phyloP scores from a whole-genome alignment of 2,888 invertebrate genomes.

The Lacanobia wlatinum region DNA sequence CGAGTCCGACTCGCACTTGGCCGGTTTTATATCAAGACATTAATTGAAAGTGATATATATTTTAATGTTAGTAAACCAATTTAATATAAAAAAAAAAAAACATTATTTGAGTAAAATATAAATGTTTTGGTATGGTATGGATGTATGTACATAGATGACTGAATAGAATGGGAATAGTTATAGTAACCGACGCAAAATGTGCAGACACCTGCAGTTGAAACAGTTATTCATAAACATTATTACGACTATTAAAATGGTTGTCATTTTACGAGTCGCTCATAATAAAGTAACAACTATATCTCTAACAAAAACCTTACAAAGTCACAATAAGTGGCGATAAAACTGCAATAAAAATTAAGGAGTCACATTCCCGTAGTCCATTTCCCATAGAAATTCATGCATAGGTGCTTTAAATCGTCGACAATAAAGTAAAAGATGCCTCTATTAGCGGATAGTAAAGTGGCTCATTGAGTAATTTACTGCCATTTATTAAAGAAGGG shows the following conservation, averaged over 20 bases:
- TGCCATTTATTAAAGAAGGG: constrained; percentile 75
- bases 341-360: constrained; percentile 51
- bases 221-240: constrained; percentile 10
- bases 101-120: background rate
- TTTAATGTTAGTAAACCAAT: no score
- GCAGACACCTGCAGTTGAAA: constrained; percentile 6
- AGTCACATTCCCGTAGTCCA: constrained; percentile 22
- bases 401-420: constrained; percentile 23
- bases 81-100: no score
- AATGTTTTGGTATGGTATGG: background rate
- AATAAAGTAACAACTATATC: constrained; percentile 16
- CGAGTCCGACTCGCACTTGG: no score
- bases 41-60: no score
- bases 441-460: constrained; percentile 69
- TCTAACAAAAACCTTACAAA: constrained; percentile 28
- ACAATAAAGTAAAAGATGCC: constrained; percentile 56
- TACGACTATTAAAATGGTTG: constrained; percentile 9
- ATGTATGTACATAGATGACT: background rate
- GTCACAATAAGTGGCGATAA: constrained; percentile 33
- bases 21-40: no score
- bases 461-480: constrained; percentile 72
- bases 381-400: constrained; percentile 38
- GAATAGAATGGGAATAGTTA: background rate
- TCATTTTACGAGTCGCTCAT: constrained; percentile 11
- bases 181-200: background rate